These are phyloP conservation scores for Odontophorus gujanensis DNA, from an alignment of 2,113 vertebrate genomes.

Conservation along the genomic window DNA sequence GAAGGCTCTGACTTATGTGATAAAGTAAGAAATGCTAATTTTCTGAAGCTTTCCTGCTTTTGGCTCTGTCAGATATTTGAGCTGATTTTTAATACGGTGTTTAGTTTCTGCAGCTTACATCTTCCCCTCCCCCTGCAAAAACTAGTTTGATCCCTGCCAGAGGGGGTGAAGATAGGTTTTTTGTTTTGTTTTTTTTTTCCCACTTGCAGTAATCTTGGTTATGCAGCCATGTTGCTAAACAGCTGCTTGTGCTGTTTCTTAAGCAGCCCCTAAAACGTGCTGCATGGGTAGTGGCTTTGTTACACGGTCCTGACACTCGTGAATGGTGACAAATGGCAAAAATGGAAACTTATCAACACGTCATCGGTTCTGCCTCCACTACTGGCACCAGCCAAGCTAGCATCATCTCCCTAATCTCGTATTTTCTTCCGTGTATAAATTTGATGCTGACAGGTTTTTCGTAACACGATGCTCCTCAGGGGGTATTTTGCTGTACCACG, in stretches of 20 bases:
- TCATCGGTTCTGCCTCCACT: background rate
- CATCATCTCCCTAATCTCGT: background rate
- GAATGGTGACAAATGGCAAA: background rate
- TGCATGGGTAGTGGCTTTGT: background rate
- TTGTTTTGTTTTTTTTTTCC: background rate
- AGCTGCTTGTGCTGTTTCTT: background rate
- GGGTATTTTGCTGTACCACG: background rate
- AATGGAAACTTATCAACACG: background rate
- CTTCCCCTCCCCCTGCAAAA: background rate
- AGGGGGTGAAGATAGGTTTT: background rate
- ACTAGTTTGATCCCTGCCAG: background rate
- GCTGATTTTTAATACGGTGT: background rate
- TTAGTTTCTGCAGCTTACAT: background rate
- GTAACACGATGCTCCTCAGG: background rate
- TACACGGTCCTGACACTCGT: background rate
- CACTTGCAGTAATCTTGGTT: background rate
- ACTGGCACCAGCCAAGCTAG: background rate
- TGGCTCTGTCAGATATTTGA: background rate
- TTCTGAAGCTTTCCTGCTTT: background rate
- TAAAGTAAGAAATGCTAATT: slow-evolving; percentile 80
- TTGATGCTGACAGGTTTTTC: background rate
- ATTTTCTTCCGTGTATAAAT: background rate
- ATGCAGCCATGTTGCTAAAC: background rate
- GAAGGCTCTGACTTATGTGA: slow-evolving; percentile 96
- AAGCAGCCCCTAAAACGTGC: background rate